Evolutionary conservation across 2,113 vertebrate genomes (phyloP), one percentile per base, ranked within the genome.

Genomic region (Cygnus atratus): DNA sequence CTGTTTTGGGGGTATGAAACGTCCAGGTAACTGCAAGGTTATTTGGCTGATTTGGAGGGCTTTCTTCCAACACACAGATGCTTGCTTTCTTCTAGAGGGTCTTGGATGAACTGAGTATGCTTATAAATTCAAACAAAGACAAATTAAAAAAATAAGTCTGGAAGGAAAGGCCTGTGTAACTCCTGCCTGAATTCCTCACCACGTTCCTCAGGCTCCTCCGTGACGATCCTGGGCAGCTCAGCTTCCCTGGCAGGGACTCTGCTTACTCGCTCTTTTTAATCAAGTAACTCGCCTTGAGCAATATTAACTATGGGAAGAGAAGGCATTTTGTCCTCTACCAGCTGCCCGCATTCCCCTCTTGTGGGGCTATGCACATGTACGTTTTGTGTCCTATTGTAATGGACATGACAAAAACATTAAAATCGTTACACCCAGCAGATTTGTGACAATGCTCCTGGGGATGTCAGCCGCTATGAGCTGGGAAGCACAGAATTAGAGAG

Each of bases 141-240:
- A 94, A 75, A 84, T 31, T 11, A 62, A 94, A 74, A 52, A 61
- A 75, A 9, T 22, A 83, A 73, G 43, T 50, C 59, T 3, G 61
- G 52, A 87, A 29, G 16, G 54, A 75, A 79, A 72, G 48, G 21
- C 86, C 65, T 1, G 3, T 41, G 62, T 61, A 52, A 52, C 57
- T 89, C 48, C 37, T 57, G 66, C 55, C 73, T 88, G 74, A 90
- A 90, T 76, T 93, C 92, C 68, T 83, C 29, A 46, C 1, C 1
- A 90, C 72, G 86, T 92, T 93, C 83, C 90, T 54, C 44, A 70
- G 59, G 76, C 62, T 65, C 83, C 89, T 93, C 91, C 87, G 65
- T 75, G 88, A 80, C 77, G 80, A 90, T 92, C 57, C 62, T 3
- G 0, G 87, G 79, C 31, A 84, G 61, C 54, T 92, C 58, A 70